Conservation (phyloP, 1,140 invertebrate species). For the Maniola jurtina region DNA sequence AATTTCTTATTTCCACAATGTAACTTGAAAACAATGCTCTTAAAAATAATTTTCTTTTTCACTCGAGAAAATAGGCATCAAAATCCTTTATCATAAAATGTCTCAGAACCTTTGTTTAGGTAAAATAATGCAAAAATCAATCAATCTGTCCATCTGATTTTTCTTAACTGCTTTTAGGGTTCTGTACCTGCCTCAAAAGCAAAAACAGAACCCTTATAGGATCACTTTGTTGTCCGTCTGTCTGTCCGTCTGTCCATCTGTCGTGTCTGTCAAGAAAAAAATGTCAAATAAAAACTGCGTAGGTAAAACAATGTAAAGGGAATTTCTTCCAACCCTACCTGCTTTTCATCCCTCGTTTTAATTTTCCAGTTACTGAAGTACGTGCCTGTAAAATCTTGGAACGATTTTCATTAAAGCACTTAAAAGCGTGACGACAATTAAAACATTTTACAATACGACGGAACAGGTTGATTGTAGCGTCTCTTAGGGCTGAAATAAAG, state of each 20-base stretch:
- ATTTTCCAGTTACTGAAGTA: no score
- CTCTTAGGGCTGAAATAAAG: no score
- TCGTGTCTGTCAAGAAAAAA: no score
- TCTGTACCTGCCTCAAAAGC: no score
- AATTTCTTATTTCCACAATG: background rate
- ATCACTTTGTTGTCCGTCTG: no score
- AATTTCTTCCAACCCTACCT: no score
- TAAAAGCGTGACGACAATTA: background rate
- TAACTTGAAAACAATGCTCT: background rate
- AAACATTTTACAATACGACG: background rate
- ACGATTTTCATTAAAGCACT: conserved; percentile 3
- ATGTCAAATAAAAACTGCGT: no score
- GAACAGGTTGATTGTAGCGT: background rate
- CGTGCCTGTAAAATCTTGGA: background rate
- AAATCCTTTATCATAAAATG: conserved; percentile 2
- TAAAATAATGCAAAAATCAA: background rate
- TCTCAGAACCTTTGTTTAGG: background rate
- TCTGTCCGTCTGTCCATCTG: no score
- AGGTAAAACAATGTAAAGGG: no score
- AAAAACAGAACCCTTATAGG: no score
- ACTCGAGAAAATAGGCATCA: background rate
- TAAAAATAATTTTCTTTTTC: background rate
- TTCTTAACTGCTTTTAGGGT: no score
- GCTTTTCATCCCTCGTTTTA: no score
- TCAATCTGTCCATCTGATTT: background rate